Evolutionary conservation across 2,888 invertebrate species (phyloP), one percentile per base, ranked within the genome.

Genomic region (Argynnis bischoffii): DNA sequence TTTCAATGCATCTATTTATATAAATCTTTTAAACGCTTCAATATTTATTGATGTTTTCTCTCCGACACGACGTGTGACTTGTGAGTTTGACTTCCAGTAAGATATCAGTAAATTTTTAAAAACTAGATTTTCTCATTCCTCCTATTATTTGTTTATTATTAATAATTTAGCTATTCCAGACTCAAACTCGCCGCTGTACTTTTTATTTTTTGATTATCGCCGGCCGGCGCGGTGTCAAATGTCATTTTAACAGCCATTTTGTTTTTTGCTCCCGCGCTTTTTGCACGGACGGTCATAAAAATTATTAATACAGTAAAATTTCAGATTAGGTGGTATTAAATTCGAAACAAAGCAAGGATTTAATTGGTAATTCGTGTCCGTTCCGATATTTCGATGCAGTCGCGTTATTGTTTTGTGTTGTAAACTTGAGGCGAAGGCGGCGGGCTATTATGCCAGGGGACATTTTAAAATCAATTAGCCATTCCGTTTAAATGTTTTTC

Each of bases 261-360:
- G 80, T 83, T 89, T 88, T 88, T 88, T 84, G 83, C 85, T 81
- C 82, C 85, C 86, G 86, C 83, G 81, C 82, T 86, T 86, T 83
- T 81, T 77, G 77, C 78, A 78, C 76, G 66, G 74, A 75, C 77
- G 79, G 77, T 89, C 89, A 83, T 91, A 92, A 91, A 91, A 83
- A 81, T 88, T 89, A 89, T 88, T 89, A 88, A 89, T 90, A 87
- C 90, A 90, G 88, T 90, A 86, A 90, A 91, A 89, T 90, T 90
- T 91, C 86, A 83, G 89, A 89, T 90, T 90, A 89, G 87, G 85
- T 88, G 82, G 86, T 87, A 88, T 90, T 89, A 87, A 89, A 90
- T 88, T 88, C 83, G 88, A 88, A 90, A 91, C 89, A 90, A 90
- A 87, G 88, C 89, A 83, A 85, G 83, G 86, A 86, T 90, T 91